phyloP scores from a whole-genome alignment of 2,888 invertebrate genomes.

The Fabriciana adippe region DNA sequence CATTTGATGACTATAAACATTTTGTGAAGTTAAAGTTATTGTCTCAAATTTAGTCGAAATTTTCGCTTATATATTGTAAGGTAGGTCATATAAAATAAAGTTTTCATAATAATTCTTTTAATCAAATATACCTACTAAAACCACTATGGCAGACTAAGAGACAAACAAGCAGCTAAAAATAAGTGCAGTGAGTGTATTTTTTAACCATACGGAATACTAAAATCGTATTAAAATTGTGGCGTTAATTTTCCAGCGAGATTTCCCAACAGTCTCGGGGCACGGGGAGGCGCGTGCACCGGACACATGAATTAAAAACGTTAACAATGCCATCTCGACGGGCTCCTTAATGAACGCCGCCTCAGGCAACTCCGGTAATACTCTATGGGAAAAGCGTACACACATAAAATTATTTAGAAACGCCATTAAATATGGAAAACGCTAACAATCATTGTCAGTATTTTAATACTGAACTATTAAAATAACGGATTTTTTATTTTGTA shows the following conservation, averaged over 20 bases:
- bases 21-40: too few species aligned
- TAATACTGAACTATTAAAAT: too few species aligned
- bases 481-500: too few species aligned
- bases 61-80: too few species aligned
- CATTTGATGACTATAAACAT: too few species aligned
- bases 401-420: constrained; percentile 31
- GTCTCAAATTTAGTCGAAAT: too few species aligned
- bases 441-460: too few species aligned
- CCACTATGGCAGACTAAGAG: too few species aligned
- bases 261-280: constrained; percentile 69
- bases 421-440: constrained; percentile 20
- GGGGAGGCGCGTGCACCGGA: constrained; percentile 71
- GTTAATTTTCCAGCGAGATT: constrained; percentile 81
- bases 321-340: constrained; percentile 72
- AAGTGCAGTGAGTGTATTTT: not conserved
- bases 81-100: too few species aligned
- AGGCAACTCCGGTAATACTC: constrained; percentile 27
- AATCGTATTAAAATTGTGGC: constrained; percentile 69
- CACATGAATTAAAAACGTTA: constrained; percentile 81
- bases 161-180: not conserved
- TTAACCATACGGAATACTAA: constrained; percentile 9
- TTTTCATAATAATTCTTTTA: too few species aligned
- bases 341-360: constrained; percentile 71
- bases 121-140: too few species aligned
- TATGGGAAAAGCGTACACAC: constrained; percentile 28